phyloP scores from a whole-genome alignment of 2,888 invertebrate species.

The Ashinkailepas kermadecensis region DNA sequence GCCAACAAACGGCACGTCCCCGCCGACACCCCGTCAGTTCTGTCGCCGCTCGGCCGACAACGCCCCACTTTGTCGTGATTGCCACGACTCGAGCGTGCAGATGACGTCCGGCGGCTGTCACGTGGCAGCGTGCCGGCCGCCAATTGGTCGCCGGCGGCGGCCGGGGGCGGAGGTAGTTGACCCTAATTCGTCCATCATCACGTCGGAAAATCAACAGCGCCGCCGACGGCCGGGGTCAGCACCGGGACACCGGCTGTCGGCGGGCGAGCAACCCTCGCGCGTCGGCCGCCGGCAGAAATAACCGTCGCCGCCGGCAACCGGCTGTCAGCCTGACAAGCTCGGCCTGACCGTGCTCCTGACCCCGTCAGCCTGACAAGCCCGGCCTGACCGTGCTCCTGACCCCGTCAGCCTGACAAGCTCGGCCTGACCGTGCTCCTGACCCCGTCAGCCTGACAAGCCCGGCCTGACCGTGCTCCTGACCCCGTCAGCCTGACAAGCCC shows the following conservation, averaged over 20 bases:
- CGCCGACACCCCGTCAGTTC: no score
- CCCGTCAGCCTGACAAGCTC: no score
- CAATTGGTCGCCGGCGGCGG: not conserved
- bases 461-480: no score
- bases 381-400: no score
- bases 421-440: no score
- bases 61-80: not conserved
- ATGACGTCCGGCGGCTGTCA: not conserved
- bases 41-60: not conserved
- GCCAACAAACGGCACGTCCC: no score
- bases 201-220: constrained; percentile 2
- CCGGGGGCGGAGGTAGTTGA: not conserved
- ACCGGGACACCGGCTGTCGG: not conserved
- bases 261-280: not conserved
- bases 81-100: no score
- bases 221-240: not conserved
- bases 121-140: not conserved
- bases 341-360: no score
- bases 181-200: constrained; percentile 16
- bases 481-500: no score
- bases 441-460: no score
- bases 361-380: no score
- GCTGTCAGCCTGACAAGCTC: no score
- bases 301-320: not conserved
- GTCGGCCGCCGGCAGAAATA: not conserved